phyloP scores from a whole-genome alignment of 2,888 invertebrate species.

The Fragum fragum region DNA sequence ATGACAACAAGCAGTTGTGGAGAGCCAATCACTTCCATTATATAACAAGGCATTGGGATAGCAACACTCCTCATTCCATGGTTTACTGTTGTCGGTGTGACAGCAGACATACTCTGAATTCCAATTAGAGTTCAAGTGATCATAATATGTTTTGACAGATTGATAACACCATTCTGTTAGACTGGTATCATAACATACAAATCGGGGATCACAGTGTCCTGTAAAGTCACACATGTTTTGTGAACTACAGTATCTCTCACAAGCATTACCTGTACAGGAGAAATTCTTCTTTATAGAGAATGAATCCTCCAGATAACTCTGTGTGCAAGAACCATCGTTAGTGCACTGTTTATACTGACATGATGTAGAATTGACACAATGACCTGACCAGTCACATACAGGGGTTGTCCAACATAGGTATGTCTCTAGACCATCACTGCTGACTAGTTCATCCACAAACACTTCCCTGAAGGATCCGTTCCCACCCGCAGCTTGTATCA shows the following conservation, averaged over 20 bases:
- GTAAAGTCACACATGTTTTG: conserved; percentile 35
- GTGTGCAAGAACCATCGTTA: neutral
- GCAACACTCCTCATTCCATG: conserved; percentile 43
- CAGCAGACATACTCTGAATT: conserved; percentile 42
- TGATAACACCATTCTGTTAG: conserved; percentile 46
- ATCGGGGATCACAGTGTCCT: conserved; percentile 4
- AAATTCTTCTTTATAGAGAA: neutral
- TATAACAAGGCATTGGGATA: conserved; percentile 34
- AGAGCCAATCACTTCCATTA: neutral
- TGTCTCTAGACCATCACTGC: conserved; percentile 35
- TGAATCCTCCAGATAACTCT: neutral
- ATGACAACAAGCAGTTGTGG: conserved; percentile 41
- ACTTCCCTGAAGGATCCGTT: conserved; percentile 60
- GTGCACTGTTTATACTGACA: conserved; percentile 21
- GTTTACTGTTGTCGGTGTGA: conserved; percentile 32
- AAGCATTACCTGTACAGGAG: conserved; percentile 4
- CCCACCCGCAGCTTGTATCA: conserved; percentile 70
- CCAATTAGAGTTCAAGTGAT: conserved; percentile 14
- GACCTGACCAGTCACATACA: conserved; percentile 33
- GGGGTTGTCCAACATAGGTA: conserved; percentile 39
- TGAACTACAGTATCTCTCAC: conserved; percentile 33
- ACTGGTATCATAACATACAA: conserved; percentile 36
- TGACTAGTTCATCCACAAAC: conserved; percentile 40
- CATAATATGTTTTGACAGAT: conserved; percentile 34
- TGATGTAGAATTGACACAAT: conserved; percentile 36